Evolutionary conservation across 1,140 invertebrate genomes (phyloP), one percentile per base, ranked within the genome.

Genomic region (Microplitis mediator): DNA sequence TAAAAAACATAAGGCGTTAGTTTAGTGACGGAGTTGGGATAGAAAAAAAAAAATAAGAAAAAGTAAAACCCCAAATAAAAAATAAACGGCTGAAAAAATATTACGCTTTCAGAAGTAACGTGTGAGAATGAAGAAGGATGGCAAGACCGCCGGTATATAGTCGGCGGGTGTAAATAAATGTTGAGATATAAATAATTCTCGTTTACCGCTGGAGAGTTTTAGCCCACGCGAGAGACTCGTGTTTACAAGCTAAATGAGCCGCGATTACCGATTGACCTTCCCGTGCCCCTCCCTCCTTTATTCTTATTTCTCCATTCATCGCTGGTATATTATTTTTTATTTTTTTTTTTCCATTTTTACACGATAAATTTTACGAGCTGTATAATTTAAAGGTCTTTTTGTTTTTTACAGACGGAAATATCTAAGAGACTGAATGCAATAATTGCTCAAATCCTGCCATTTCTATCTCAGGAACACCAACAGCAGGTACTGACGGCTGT

Each of bases 391-490:
- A 45, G 5, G 11, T 56, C 60, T 74, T 50, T 65, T 71, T 72
- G 74, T 56, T 76, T 61, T 80, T 92, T 92, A 13, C 90, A 97
- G 95, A 96, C 94, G 79, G 96, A 98, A 89, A 97, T 98, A 85
- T 93, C 94, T 16, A 98, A 98, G 88, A 90, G 97, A 83, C 89
- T 98, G 79, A 97, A 94, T 87, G 93, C 93, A 72, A 97, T 98
- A 74, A 95, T 97, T 78, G 93, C 91, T 64, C 96, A 98, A 88
- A 92, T 98, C 69, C 89, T 98, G 82, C 96, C 96, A 54, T 97
- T 95, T 84, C 88, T 98, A 54, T 93, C 95, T 16, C 95, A 96
- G 89, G 96, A 97, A 86, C 97, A 98, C 82, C 97, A 98, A 82
- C 95, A 96, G 82, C 95, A 97, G 87, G 96, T 98, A 4, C 94